Evolutionary conservation across 2,113 vertebrate genomes (phyloP), one percentile per base, ranked within the genome.

Genomic region (Nematolebias whitei): DNA sequence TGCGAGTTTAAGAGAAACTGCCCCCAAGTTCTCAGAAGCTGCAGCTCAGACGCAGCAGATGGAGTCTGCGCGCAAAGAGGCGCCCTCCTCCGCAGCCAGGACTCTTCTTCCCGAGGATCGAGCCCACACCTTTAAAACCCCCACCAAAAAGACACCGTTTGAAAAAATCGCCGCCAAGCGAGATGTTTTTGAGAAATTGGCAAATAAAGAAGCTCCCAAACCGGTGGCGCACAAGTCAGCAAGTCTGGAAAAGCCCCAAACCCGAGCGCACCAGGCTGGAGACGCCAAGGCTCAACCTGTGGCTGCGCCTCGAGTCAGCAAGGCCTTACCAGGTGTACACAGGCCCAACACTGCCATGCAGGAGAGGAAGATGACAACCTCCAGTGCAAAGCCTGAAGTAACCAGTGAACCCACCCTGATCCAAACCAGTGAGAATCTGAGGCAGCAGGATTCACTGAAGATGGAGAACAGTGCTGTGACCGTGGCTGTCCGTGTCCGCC

Each of bases 391-490:
- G 29, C 77, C 50, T 59, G 76, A 73, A 4, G 63, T 52, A 12
- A 78, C 51, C 2, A n/a, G 40, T 24, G 56, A 65, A 74, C 60
- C 87, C 49, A 63, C 79, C 16, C 41, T 60, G 53, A 59, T 87
- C 32, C 0, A 61, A 0, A 23, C 53, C 18, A 54, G 51, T 32
- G 87, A 80, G 67, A 85, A 56, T 47, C 79, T 60, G 19, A 32
- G 16, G 10, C 61, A 77, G 14, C 79, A 82, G 35, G 90, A 91
- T 5, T 24, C 51, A 55, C 69, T 92, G 1, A 92, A 92, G 80
- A 91, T 91, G 84, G 95, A 96, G 66, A 96, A 93, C 84, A 97
- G 95, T 66, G 95, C 95, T 15, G 95, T 99, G 59, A 93, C 88
- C 0, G 98, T 99, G 32, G 96, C 97, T 0, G 95, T 95, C 4